phyloP scores from a whole-genome alignment of 2,797 vertebrate species.

The Sebastolobus alascanus region DNA sequence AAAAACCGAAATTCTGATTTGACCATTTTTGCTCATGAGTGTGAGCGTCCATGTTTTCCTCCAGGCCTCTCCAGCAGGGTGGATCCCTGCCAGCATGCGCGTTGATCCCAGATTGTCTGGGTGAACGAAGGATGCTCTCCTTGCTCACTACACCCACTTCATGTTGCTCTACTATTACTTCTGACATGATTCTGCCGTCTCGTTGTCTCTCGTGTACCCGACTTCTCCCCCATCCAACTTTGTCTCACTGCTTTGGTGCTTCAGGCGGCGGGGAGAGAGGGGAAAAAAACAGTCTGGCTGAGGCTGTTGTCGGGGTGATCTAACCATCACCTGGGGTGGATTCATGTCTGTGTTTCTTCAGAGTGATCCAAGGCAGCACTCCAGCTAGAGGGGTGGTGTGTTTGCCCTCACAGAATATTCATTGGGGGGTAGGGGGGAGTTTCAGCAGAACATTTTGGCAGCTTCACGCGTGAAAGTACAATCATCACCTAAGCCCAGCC shows the following conservation, averaged over 20 bases:
- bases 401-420: slow-evolving; percentile 69
- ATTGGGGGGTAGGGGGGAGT: slow-evolving; percentile 21
- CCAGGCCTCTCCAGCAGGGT: neutral
- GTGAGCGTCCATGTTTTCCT: neutral
- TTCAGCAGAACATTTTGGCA: slow-evolving; percentile 65
- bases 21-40: neutral
- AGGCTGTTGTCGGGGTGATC: slow-evolving; percentile 65
- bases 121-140: slow-evolving; percentile 9
- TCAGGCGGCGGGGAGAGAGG: slow-evolving; percentile 38
- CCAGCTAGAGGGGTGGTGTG: slow-evolving; percentile 52
- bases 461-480: slow-evolving; percentile 53
- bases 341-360: slow-evolving; percentile 71
- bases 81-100: slow-evolving; percentile 1
- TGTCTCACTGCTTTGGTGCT: slow-evolving; percentile 46
- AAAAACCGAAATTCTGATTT: neutral
- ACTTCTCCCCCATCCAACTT: slow-evolving; percentile 28
- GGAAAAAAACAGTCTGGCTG: slow-evolving; percentile 34
- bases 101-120: slow-evolving; percentile 6
- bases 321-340: slow-evolving; percentile 69
- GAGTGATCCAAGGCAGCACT: slow-evolving; percentile 66
- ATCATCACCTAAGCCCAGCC: slow-evolving; percentile 50
- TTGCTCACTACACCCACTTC: slow-evolving; percentile 12
- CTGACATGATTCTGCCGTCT: slow-evolving; percentile 42
- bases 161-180: slow-evolving; percentile 23
- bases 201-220: slow-evolving; percentile 28